Percentiles rank a stretch among this genome's conserved stretches.
These are phyloP conservation scores for Sinohyriopsis cumingii DNA, from an alignment of 2,888 invertebrate species.

Conservation along the genomic window DNA sequence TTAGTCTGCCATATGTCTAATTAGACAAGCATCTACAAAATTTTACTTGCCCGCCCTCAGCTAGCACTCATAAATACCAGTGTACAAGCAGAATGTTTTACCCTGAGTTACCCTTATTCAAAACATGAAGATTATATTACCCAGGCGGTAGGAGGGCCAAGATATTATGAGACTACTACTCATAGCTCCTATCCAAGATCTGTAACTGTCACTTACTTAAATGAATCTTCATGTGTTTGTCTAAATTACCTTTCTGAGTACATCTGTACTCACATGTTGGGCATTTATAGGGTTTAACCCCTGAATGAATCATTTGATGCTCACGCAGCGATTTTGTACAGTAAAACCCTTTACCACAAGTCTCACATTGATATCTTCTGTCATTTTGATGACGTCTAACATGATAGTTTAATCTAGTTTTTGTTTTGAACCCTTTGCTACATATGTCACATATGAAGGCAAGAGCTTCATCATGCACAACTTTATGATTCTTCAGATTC, in stretches of 20 bases:
- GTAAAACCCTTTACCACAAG: slow-evolving; percentile 32
- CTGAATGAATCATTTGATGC: slow-evolving; percentile 27
- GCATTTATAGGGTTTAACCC: slow-evolving; percentile 27
- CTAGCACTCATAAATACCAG: no score
- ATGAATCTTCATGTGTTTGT: slow-evolving; percentile 29
- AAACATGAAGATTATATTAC: no score
- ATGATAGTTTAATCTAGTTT: slow-evolving; percentile 3
- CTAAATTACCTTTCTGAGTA: slow-evolving; percentile 28
- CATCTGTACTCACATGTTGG: slow-evolving; percentile 23
- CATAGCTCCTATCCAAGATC: no score
- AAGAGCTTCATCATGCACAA: slow-evolving; percentile 16
- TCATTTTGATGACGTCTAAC: slow-evolving; percentile 17
- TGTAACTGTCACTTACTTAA: slow-evolving; percentile 2
- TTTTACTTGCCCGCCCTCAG: no score
- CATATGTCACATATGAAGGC: slow-evolving; percentile 29
- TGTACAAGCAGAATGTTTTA: no score
- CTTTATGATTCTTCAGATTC: slow-evolving; percentile 27
- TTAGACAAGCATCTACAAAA: no score
- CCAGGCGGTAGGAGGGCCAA: no score
- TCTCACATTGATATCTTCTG: slow-evolving; percentile 9
- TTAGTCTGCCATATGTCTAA: no score
- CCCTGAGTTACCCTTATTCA: no score
- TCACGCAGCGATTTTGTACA: slow-evolving; percentile 18
- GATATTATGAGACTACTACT: no score
- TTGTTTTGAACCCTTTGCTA: slow-evolving; percentile 20